A percentile compares a stretch with the other conserved stretches of the same genome.
Conservation (phyloP, 2,113 vertebrate species). For the Siphamia tubifer region DNA sequence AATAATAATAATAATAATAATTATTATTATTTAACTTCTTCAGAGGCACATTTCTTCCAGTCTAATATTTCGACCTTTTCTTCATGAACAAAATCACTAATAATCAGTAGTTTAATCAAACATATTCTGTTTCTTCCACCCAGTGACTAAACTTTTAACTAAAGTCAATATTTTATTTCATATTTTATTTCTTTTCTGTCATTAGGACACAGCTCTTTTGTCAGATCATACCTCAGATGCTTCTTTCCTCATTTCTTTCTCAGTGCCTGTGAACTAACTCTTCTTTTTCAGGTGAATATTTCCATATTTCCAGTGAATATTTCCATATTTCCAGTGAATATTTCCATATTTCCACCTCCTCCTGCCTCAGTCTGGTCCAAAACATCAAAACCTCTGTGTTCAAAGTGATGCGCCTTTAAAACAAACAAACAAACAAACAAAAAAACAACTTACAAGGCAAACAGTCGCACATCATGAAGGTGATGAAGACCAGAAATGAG, state of each 20-base stretch:
- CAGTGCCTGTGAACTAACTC: conserved; percentile 1
- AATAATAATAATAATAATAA: too few species aligned
- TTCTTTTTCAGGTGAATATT: conserved; percentile 7
- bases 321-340: conserved; percentile 20
- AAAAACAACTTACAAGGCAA: not conserved
- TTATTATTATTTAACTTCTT: too few species aligned
- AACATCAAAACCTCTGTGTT: not conserved
- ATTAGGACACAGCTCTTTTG: conserved; percentile 52
- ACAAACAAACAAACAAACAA: too few species aligned
- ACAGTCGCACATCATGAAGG: not conserved
- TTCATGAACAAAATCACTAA: not conserved
- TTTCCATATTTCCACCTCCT: conserved; percentile 6
- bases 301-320: conserved; percentile 4
- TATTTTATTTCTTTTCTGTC: not conserved
- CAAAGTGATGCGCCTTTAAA: not conserved
- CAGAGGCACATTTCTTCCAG: too few species aligned
- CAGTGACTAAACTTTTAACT: not conserved
- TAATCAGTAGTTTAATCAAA: not conserved
- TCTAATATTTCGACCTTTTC: too few species aligned
- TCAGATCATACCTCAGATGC: not conserved
- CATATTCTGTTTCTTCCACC: not conserved
- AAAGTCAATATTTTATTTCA: too few species aligned
- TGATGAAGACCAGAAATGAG: conserved; percentile 50
- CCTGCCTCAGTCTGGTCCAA: conserved; percentile 1
- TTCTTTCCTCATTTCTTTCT: not conserved